Conservation (phyloP, 2,797 vertebrate genomes). For the Clarias fuscus region DNA sequence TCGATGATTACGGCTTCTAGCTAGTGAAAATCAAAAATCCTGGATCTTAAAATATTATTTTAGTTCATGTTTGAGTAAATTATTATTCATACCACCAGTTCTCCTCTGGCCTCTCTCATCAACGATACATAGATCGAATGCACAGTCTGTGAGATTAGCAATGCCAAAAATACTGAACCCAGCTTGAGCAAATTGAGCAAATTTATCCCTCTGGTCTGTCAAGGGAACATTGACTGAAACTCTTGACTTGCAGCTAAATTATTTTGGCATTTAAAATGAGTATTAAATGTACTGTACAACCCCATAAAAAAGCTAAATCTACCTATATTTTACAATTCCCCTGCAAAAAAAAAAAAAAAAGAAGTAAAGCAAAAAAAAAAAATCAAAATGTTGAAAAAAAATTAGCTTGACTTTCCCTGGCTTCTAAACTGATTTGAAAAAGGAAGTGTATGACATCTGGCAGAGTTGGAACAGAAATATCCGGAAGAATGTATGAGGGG, state of each 20-base stretch:
- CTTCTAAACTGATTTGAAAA: neutral
- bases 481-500: neutral
- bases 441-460: constrained; percentile 9
- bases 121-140: neutral
- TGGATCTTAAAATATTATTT: too few relatives aligned
- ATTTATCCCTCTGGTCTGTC: neutral
- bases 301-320: neutral
- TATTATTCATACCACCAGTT: too few relatives aligned
- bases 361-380: neutral
- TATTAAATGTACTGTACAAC: neutral
- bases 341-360: too few relatives aligned
- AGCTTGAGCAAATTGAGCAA: neutral
- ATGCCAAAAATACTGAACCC: neutral
- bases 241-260: neutral
- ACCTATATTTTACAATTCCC: neutral
- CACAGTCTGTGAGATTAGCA: neutral
- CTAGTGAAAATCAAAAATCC: too few relatives aligned
- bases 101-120: neutral
- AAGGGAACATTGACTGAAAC: neutral
- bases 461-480: neutral
- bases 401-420: neutral
- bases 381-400: too few relatives aligned
- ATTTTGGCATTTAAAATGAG: neutral
- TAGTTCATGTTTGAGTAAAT: too few relatives aligned
- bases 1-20: too few relatives aligned